Conservation (phyloP, 2,113 vertebrate species). For the Nothobranchius kuhntae region DNA sequence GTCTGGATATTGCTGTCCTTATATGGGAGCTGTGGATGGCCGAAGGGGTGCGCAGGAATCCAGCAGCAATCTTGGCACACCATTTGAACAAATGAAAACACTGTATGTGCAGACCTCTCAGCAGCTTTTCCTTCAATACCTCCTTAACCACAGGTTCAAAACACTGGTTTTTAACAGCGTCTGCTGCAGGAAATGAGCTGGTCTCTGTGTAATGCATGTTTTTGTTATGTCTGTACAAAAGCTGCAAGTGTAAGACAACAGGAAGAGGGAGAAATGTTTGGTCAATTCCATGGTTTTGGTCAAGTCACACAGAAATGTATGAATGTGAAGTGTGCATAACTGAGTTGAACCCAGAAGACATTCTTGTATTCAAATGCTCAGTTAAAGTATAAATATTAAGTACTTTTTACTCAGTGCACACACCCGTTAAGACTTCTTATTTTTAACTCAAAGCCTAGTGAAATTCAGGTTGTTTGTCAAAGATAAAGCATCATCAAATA, state of each 20-base stretch:
- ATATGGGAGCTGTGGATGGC: slow-evolving; percentile 58
- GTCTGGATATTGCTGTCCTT: slow-evolving; percentile 60
- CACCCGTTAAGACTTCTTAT: no score
- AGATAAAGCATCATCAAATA: no score
- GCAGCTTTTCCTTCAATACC: slow-evolving; percentile 34
- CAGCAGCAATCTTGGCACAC: slow-evolving; percentile 53
- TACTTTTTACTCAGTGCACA: no score
- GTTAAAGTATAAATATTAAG: no score
- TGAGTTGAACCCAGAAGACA: no score
- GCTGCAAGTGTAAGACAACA: slow-evolving; percentile 4
- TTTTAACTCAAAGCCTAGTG: no score
- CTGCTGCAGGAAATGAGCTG: slow-evolving; percentile 41
- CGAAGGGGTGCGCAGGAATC: slow-evolving; percentile 69
- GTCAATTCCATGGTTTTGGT: no score
- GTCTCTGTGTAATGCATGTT: slow-evolving; percentile 16
- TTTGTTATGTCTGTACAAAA: slow-evolving; percentile 19
- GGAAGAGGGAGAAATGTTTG: background rate
- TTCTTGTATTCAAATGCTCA: no score
- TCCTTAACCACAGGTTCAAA: slow-evolving; percentile 25
- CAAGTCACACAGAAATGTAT: no score
- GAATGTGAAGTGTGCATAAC: no score
- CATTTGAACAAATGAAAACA: slow-evolving; percentile 15
- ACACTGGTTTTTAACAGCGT: slow-evolving; percentile 16
- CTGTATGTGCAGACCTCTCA: slow-evolving; percentile 22
- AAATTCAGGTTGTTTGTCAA: no score